Evolutionary conservation across 2,797 vertebrate species (phyloP).

Genomic region (Leuciscus waleckii): DNA sequence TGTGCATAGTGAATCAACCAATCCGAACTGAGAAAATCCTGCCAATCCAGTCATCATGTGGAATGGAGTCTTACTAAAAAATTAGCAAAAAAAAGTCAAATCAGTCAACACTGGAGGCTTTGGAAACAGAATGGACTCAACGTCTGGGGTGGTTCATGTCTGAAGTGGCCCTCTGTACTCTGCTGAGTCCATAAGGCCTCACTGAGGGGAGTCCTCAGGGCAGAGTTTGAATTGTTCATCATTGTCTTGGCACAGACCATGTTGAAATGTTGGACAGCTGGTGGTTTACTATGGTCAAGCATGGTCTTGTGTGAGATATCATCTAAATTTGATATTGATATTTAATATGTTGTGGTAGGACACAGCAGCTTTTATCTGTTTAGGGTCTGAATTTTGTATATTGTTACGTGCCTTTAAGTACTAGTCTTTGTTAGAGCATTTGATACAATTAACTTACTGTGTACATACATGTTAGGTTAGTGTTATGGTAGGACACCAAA

Average conservation of each 20-base stretch:
- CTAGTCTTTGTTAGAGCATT: neutral
- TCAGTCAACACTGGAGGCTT: slow-evolving; percentile 23
- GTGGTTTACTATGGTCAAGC: slow-evolving; percentile 63
- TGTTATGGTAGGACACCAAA: neutral
- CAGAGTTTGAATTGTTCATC: slow-evolving; percentile 59
- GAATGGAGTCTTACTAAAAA: neutral
- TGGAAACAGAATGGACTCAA: neutral
- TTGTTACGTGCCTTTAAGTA: neutral
- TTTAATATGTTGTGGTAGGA: neutral
- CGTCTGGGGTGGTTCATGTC: slow-evolving; percentile 9
- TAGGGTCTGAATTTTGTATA: neutral
- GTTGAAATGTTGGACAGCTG: slow-evolving; percentile 67
- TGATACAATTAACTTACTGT: neutral
- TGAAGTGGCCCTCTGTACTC: slow-evolving; percentile 63
- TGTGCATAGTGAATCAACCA: neutral
- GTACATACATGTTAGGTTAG: neutral
- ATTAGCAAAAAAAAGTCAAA: slow-evolving; percentile 53
- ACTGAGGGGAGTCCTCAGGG: slow-evolving; percentile 66
- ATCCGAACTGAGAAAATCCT: neutral
- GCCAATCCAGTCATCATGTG: neutral
- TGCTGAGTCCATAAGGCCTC: slow-evolving; percentile 55
- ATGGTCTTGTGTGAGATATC: neutral
- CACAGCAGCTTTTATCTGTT: neutral
- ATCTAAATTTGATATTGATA: neutral
- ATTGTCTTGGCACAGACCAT: slow-evolving; percentile 71